phyloP scores from a whole-genome alignment of 2,888 invertebrate species.

The Sinelater perroti region DNA sequence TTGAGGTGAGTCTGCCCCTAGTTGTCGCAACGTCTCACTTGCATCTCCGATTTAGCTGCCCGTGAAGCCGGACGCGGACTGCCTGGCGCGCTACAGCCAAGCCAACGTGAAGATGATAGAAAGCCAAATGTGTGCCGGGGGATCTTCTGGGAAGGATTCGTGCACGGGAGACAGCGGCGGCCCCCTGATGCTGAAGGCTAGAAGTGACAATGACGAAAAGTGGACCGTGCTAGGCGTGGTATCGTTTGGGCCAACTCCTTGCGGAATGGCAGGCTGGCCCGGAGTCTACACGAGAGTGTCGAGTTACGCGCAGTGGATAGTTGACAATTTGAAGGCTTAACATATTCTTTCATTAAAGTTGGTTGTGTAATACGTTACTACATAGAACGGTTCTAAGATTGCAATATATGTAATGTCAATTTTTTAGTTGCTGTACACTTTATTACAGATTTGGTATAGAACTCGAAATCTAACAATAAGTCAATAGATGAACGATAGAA shows the following conservation, averaged over 20 bases:
- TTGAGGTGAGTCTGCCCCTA: constrained; percentile 51
- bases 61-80: constrained; percentile 61
- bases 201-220: constrained; percentile 53
- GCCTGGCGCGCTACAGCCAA: constrained; percentile 63
- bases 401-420: background rate
- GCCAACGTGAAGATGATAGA: constrained; percentile 60
- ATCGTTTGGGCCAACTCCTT: constrained; percentile 67
- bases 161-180: constrained; percentile 74
- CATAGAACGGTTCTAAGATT: too few species aligned
- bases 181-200: constrained; percentile 62
- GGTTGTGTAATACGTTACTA: background rate
- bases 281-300: constrained; percentile 70
- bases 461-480: background rate
- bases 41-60: constrained; percentile 57
- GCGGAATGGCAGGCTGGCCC: constrained; percentile 65
- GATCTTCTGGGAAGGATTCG: constrained; percentile 65
- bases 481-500: background rate
- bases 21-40: too few species aligned
- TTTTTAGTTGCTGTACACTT: background rate
- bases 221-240: constrained; percentile 68
- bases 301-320: constrained; percentile 69
- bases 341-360: background rate
- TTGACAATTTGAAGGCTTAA: constrained; percentile 54
- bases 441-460: background rate
- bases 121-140: constrained; percentile 71